Percentiles rank a stretch among this genome's conserved stretches.
phyloP scores from a whole-genome alignment of 2,888 invertebrate genomes.

The Serrognathus titanus region DNA sequence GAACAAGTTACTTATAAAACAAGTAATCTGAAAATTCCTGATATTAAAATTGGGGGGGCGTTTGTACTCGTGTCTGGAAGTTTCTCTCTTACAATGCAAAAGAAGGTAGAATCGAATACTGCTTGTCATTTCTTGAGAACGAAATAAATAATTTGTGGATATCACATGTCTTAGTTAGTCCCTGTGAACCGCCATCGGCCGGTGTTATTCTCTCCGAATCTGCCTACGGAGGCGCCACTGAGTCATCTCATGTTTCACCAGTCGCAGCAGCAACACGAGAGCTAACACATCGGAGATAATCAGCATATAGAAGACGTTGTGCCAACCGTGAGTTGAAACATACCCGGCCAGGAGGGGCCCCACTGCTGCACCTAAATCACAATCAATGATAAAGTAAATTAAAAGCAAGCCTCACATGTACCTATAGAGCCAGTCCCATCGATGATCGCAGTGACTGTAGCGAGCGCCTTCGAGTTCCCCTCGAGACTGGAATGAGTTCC shows the following conservation, averaged over 20 bases:
- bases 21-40: too few species aligned
- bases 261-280: slow-evolving; percentile 62
- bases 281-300: slow-evolving; percentile 79
- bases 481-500: slow-evolving; percentile 83
- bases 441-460: slow-evolving; percentile 96
- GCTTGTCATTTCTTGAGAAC: too few species aligned
- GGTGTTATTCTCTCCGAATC: too few species aligned
- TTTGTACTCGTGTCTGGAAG: too few species aligned
- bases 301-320: slow-evolving; percentile 86
- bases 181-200: too few species aligned
- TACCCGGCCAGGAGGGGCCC: slow-evolving; percentile 88
- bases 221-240: slow-evolving; percentile 25
- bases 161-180: too few species aligned
- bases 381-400: neutral
- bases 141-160: too few species aligned
- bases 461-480: slow-evolving; percentile 83
- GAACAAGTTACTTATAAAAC: too few species aligned
- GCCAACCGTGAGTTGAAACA: slow-evolving; percentile 73
- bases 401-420: slow-evolving; percentile 30
- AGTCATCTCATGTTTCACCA: slow-evolving; percentile 50
- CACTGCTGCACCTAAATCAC: slow-evolving; percentile 75
- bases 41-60: too few species aligned
- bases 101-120: too few species aligned
- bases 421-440: slow-evolving; percentile 93
- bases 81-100: too few species aligned